Evolutionary conservation across 2,113 vertebrate species (phyloP).

Genomic region (Glareola pratincola): DNA sequence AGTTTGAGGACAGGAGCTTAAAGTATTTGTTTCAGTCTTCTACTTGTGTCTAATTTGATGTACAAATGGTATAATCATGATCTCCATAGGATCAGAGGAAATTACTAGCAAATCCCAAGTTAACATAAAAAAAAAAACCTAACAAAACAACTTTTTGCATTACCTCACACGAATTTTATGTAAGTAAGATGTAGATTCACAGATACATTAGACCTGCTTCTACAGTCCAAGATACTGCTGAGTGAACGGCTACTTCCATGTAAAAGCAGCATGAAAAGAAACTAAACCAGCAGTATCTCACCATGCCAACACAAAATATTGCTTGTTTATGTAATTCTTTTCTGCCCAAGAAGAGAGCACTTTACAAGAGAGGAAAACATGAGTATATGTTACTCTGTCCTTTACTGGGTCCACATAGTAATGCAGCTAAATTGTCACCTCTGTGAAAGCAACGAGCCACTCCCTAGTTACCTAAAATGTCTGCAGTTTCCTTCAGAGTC

Average conservation of each 20-base stretch:
- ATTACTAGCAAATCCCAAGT: not conserved
- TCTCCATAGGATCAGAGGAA: not conserved
- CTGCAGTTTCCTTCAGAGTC: not conserved
- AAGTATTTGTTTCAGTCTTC: not conserved
- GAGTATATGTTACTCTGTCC: not conserved
- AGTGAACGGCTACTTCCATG: not conserved
- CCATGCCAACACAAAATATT: not conserved
- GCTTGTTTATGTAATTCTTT: not conserved
- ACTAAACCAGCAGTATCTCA: not conserved
- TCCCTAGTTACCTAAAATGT: not conserved
- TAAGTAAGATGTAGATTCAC: not conserved
- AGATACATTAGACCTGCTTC: not conserved
- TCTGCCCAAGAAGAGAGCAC: not conserved
- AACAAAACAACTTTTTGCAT: not conserved
- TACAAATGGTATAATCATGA: not conserved
- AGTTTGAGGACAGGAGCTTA: not conserved
- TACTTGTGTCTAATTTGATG: not conserved
- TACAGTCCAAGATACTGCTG: not conserved
- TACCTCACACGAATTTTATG: not conserved
- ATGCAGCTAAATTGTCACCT: not conserved
- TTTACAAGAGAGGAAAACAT: not conserved
- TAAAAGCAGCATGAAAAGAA: not conserved
- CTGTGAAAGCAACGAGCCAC: not conserved
- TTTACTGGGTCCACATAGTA: not conserved
- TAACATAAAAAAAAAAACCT: not conserved